Percentiles rank a stretch among this genome's conserved stretches.
These are phyloP conservation scores for Nasonia oneida DNA, from an alignment of 2,888 invertebrate species.

Conservation along the genomic window DNA sequence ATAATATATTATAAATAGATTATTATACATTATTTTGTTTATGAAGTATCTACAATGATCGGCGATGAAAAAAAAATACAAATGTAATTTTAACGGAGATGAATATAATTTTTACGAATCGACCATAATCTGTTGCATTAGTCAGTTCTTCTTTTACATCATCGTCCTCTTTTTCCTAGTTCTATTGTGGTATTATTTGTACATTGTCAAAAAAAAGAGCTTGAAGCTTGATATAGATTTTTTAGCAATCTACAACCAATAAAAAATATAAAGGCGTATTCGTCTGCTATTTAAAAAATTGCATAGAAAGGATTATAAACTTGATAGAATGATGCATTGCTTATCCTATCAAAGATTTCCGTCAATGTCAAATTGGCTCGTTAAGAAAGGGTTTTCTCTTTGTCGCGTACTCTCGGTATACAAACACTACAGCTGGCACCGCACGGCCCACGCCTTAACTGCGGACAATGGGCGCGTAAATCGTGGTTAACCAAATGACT, in stretches of 20 bases:
- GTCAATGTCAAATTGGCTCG: neutral
- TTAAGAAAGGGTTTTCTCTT: neutral
- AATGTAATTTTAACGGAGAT: constrained; percentile 44
- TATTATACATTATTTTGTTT: constrained; percentile 59
- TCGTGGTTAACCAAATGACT: constrained; percentile 24
- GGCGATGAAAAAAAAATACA: constrained; percentile 41
- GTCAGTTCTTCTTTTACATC: neutral
- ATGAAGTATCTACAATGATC: constrained; percentile 58
- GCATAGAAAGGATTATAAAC: neutral
- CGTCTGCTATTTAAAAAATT: neutral
- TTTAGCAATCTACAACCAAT: neutral
- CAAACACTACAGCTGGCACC: neutral
- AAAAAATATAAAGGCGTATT: neutral
- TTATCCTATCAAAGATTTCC: neutral
- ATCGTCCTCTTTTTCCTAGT: neutral
- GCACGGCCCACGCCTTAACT: constrained; percentile 18
- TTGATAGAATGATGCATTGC: neutral
- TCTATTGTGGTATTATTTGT: neutral
- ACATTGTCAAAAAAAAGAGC: neutral
- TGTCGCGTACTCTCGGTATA: neutral
- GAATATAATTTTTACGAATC: constrained; percentile 58
- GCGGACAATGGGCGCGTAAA: constrained; percentile 22
- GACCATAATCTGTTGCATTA: constrained; percentile 24
- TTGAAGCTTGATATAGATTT: constrained; percentile 19
- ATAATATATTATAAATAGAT: constrained; percentile 58